Evolutionary conservation across 1,140 invertebrate genomes (phyloP), one percentile per base, ranked within the genome.

Genomic region (Hestina assimilis): DNA sequence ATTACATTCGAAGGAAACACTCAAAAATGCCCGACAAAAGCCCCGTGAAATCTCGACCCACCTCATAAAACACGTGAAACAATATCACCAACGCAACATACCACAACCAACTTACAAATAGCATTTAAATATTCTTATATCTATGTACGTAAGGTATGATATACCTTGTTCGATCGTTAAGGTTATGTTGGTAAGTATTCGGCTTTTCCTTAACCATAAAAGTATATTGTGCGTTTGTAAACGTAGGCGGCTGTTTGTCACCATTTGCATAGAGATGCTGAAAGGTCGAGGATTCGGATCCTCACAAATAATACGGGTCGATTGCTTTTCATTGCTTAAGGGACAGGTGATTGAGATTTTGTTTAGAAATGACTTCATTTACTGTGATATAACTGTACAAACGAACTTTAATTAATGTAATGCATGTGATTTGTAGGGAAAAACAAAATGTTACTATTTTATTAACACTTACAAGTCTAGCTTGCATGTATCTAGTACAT

Each of bases 61-160:
- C 81, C 81, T 84, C 83, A 87, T 87, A 87, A 87, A 87, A 83
- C 82, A 87, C 79, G 77, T 83, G 80, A 85, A 87, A 87, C 82
- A 87, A 87, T 87, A 85, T 85, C 83, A 79, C 63, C 61, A 75
- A 72, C 68, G 64, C 70, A 72, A 48, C 72, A 62, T 59, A 65
- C 61, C 50, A 46, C 45, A 21, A 64, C 55, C 40, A 63, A 12
- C 17, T 28, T 14, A 24, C 14, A 1, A 33, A 38, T 23, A 5
- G 50, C 5, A 6, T 46, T n/a, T 6, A 24, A 54, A 54, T 17
- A 20, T 19, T 59, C 50, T 59, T 73, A 72, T 45, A 19, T 0
- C 12, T 0, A n/a, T 31, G 1, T 0, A 0, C 6, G 55, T 67
- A 79, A 65, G 60, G 67, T 63, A 35, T 28, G 68, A 51, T 43